Percentiles rank a stretch among this genome's conserved stretches.
Conservation (phyloP, 35 echinoderm and acorn worm genomes). For the Stichopus chloronotus region DNA sequence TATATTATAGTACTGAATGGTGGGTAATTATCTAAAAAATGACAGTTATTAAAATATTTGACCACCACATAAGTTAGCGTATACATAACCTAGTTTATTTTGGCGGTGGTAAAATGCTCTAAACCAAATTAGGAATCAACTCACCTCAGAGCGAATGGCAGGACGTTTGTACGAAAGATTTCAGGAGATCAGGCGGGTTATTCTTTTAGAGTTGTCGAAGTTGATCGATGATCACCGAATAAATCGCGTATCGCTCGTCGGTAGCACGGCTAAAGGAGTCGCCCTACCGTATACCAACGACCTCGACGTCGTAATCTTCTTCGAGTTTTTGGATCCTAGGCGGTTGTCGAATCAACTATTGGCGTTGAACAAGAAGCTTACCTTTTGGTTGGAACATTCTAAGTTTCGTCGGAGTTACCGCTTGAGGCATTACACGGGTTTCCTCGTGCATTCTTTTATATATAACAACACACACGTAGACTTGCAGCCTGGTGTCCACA, state of each 20-base stretch:
- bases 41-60: no score
- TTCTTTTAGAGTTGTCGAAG: not conserved
- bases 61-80: no score
- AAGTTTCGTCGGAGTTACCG: not conserved
- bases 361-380: not conserved
- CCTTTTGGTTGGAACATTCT: not conserved
- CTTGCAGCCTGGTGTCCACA: constrained; percentile 4
- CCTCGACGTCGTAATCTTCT: constrained; percentile 25
- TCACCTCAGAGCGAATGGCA: not conserved
- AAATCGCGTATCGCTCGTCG: constrained; percentile 19
- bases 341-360: not conserved
- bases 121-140: no score
- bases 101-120: no score
- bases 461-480: not conserved
- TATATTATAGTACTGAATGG: no score
- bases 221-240: not conserved
- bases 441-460: not conserved
- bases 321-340: not conserved
- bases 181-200: not conserved
- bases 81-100: no score
- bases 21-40: no score
- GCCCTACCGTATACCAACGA: not conserved
- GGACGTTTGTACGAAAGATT: not conserved
- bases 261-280: constrained; percentile 18
- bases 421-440: not conserved